phyloP scores from a whole-genome alignment of 2,113 vertebrate genomes.

The Motacilla tschutschensis region DNA sequence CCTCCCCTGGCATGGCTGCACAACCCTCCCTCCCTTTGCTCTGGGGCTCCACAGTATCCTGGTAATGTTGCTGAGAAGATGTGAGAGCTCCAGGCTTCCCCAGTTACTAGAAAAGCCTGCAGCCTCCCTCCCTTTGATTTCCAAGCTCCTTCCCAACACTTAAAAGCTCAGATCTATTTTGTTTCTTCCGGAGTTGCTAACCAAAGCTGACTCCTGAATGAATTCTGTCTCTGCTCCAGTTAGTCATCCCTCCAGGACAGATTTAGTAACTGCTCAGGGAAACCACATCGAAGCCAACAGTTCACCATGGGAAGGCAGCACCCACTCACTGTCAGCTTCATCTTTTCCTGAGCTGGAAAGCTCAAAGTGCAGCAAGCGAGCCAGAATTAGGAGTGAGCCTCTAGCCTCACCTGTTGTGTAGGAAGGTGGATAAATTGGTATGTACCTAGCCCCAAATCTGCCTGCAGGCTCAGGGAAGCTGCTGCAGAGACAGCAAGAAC shows the following conservation, averaged over 20 bases:
- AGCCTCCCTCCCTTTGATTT: neutral
- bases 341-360: neutral
- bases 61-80: fast-evolving
- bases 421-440: neutral
- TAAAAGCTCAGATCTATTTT: constrained; percentile 36
- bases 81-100: constrained; percentile 1
- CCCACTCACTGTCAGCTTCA: constrained; percentile 44
- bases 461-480: neutral
- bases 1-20: fast-evolving
- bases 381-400: neutral
- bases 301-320: constrained; percentile 43
- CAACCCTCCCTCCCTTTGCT: neutral
- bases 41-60: neutral
- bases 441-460: neutral
- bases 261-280: constrained; percentile 59
- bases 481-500: neutral
- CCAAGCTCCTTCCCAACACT: neutral
- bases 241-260: constrained; percentile 54
- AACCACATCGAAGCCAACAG: constrained; percentile 39
- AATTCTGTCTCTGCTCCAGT: constrained; percentile 44
- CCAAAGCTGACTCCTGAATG: constrained; percentile 47
- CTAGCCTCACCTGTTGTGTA: neutral
- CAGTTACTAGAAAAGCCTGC: neutral
- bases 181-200: constrained; percentile 47
- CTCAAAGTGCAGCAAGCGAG: constrained; percentile 9